phyloP scores from a whole-genome alignment of 2,888 invertebrate genomes.

The Cantharis nigra region DNA sequence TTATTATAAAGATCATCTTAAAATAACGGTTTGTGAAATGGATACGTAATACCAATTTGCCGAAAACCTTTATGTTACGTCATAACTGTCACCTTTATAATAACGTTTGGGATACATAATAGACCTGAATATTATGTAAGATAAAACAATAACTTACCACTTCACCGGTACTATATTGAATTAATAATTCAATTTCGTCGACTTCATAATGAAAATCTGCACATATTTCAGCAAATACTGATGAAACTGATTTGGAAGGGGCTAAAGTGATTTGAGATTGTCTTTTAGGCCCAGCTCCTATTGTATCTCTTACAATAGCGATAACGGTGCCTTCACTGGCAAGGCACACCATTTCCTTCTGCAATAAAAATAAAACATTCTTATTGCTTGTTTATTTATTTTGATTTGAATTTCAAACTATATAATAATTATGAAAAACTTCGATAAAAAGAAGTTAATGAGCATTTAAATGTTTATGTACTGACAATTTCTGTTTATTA shows the following conservation, averaged over 20 bases:
- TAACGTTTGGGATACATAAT: no score
- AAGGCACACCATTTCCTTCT: conserved; percentile 59
- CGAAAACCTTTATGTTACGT: no score
- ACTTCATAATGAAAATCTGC: conserved; percentile 56
- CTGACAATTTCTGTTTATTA: no score
- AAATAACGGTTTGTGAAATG: no score
- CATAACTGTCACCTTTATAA: no score
- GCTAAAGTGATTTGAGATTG: conserved; percentile 47
- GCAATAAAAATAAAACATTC: conserved; percentile 33
- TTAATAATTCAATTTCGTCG: conserved; percentile 54
- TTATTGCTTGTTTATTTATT: not conserved
- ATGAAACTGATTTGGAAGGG: conserved; percentile 54
- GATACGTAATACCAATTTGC: no score
- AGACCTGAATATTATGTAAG: conserved; percentile 5
- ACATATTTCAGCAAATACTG: conserved; percentile 58
- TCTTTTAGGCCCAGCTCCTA: conserved; percentile 34
- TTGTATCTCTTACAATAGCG: conserved; percentile 45
- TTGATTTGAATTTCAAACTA: no score
- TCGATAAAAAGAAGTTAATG: no score
- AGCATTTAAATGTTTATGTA: no score
- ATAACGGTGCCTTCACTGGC: conserved; percentile 51
- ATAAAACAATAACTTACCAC: conserved; percentile 36
- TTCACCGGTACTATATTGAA: conserved; percentile 42
- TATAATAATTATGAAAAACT: no score
- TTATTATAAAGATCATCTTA: no score